Evolutionary conservation across 2,113 vertebrate species (phyloP).

Genomic region (Phyllostomus discolor): DNA sequence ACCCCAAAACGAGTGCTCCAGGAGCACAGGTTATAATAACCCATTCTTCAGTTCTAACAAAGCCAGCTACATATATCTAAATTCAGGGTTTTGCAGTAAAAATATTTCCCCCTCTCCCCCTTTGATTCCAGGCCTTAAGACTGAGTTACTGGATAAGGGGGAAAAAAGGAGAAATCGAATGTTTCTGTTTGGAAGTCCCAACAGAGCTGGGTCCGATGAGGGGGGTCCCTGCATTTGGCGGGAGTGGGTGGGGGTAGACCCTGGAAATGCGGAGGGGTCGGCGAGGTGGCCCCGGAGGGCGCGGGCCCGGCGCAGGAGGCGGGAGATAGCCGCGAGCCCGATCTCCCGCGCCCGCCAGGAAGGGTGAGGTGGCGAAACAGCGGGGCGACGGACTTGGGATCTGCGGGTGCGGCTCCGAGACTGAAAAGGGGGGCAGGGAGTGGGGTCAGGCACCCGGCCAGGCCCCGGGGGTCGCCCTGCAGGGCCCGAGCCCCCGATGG

Average conservation of each 20-base stretch:
- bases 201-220: background rate
- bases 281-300: constrained; percentile 6
- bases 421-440: accelerated
- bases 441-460: accelerated
- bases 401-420: background rate
- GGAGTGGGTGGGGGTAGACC: constrained; percentile 40
- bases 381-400: background rate
- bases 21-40: background rate
- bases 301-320: constrained; percentile 39
- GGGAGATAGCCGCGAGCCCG: constrained; percentile 41
- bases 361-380: background rate
- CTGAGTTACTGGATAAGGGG: background rate
- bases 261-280: background rate
- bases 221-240: constrained; percentile 31
- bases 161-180: background rate
- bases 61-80: background rate
- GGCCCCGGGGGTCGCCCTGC: background rate
- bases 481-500: background rate
- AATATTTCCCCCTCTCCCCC: background rate
- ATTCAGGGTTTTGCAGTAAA: background rate
- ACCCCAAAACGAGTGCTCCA: background rate
- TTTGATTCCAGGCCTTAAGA: background rate
- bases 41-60: background rate
- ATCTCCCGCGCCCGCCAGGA: constrained; percentile 65
- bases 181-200: background rate